Conservation (phyloP, 2,888 invertebrate species). For the Pilophorus perplexus region DNA sequence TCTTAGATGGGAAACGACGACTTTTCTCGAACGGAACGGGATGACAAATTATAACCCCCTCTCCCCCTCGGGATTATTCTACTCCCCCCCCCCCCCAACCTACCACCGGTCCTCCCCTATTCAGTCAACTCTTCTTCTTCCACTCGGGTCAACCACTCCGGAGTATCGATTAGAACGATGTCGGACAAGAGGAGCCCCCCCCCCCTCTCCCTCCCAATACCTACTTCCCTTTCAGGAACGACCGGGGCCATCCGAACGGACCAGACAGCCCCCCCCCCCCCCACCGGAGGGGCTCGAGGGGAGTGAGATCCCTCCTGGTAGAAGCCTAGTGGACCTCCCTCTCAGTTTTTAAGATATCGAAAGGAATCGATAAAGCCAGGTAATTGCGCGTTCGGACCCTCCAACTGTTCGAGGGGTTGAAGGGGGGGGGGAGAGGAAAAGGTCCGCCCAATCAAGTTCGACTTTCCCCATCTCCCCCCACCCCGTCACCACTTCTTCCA, state of each 20-base stretch:
- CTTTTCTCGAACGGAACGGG: too few relatives aligned
- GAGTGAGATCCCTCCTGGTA: not conserved
- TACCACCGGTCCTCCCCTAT: not conserved
- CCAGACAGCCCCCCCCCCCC: too few relatives aligned
- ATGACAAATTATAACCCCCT: not conserved
- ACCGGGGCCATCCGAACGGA: not conserved
- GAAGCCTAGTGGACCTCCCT: slow-evolving; percentile 32
- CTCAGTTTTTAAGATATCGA: slow-evolving; percentile 42
- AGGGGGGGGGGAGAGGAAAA: not conserved
- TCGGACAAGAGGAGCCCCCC: slow-evolving; percentile 12
- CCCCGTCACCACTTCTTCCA: not conserved
- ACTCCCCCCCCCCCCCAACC: not conserved
- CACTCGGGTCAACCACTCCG: slow-evolving; percentile 34
- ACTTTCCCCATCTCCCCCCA: not conserved
- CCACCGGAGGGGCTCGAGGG: not conserved
- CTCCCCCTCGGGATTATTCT: too few relatives aligned
- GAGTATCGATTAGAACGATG: slow-evolving; percentile 31
- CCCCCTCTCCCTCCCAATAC: not conserved
- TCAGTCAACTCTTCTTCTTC: slow-evolving; percentile 1
- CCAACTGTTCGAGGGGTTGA: slow-evolving; percentile 3
- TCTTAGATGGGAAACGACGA: too few relatives aligned
- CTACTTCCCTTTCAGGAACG: not conserved
- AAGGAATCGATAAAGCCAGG: slow-evolving; percentile 42
- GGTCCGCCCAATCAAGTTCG: slow-evolving; percentile 34
- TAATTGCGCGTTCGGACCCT: slow-evolving; percentile 42